Conservation (phyloP, 2,113 vertebrate genomes). For the Amia ocellicauda region DNA sequence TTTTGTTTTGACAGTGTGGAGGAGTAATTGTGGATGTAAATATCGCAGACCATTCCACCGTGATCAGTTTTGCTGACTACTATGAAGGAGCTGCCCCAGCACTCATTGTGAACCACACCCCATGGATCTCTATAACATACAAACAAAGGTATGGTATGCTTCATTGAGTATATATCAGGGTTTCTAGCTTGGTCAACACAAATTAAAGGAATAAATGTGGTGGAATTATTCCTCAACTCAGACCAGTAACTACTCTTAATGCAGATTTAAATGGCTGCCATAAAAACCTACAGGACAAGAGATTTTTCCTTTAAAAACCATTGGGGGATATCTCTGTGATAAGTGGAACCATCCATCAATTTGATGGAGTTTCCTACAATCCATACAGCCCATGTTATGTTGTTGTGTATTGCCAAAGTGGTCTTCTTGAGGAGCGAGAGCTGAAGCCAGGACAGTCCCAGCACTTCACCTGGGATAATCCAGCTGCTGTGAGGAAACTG, state of each 20-base stretch:
- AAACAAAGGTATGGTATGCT: conserved; percentile 74
- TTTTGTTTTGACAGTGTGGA: conserved; percentile 61
- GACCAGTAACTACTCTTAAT: too few relatives aligned
- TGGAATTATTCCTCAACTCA: too few relatives aligned
- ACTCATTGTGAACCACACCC: conserved; percentile 86
- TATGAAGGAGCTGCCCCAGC: conserved; percentile 89
- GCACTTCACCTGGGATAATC: conserved; percentile 87
- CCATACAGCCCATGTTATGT: too few relatives aligned
- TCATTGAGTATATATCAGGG: too few relatives aligned
- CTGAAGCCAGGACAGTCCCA: conserved; percentile 73
- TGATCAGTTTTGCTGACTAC: conserved; percentile 85
- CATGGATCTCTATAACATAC: conserved; percentile 66
- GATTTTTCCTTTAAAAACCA: too few relatives aligned
- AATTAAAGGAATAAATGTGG: too few relatives aligned
- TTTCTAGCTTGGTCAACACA: too few relatives aligned
- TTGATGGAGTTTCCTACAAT: too few relatives aligned
- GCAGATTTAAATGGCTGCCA: too few relatives aligned
- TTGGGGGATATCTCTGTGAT: too few relatives aligned
- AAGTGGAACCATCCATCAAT: too few relatives aligned
- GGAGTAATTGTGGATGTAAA: conserved; percentile 86
- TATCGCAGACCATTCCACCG: conserved; percentile 75
- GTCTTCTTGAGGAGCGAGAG: conserved; percentile 50
- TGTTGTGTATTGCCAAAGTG: conserved; percentile 49
- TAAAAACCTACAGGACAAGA: too few relatives aligned
- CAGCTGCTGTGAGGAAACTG: conserved; percentile 71